phyloP scores from a whole-genome alignment of 2,888 invertebrate species.

The Lagria hirta region DNA sequence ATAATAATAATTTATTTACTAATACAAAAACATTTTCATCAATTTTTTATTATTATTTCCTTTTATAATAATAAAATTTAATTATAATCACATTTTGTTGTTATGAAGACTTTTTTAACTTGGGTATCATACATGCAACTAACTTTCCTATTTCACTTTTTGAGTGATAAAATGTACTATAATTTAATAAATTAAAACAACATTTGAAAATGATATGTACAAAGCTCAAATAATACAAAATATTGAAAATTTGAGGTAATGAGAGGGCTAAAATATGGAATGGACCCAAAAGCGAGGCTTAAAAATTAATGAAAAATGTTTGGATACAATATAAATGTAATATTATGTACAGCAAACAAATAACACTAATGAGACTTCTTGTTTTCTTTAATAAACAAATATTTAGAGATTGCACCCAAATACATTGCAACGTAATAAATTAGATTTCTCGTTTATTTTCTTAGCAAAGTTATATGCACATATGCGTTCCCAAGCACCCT shows the following conservation, averaged over 20 bases:
- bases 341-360: conserved; percentile 15
- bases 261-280: conserved; percentile 15
- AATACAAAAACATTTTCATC: conserved; percentile 53
- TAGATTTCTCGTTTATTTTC: no score
- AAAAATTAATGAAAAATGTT: no score
- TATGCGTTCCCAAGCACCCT: conserved; percentile 50
- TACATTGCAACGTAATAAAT: conserved; percentile 24
- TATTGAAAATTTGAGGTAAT: neutral
- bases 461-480: conserved; percentile 44
- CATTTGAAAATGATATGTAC: conserved; percentile 13
- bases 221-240: no score
- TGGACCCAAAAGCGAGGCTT: conserved; percentile 20
- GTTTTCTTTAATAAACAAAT: conserved; percentile 14
- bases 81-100: conserved; percentile 55
- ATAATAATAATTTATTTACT: conserved; percentile 54
- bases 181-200: conserved; percentile 15
- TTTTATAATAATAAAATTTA: conserved; percentile 53
- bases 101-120: conserved; percentile 53
- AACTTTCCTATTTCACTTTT: conserved; percentile 32
- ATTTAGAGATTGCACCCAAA: conserved; percentile 25
- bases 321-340: conserved; percentile 21
- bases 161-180: conserved; percentile 9
- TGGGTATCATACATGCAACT: conserved; percentile 50
- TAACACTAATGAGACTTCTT: conserved; percentile 15
- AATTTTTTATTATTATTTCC: conserved; percentile 49